Evolutionary conservation across 2,888 invertebrate species (phyloP).

Genomic region (Lacanobia wlatinum): DNA sequence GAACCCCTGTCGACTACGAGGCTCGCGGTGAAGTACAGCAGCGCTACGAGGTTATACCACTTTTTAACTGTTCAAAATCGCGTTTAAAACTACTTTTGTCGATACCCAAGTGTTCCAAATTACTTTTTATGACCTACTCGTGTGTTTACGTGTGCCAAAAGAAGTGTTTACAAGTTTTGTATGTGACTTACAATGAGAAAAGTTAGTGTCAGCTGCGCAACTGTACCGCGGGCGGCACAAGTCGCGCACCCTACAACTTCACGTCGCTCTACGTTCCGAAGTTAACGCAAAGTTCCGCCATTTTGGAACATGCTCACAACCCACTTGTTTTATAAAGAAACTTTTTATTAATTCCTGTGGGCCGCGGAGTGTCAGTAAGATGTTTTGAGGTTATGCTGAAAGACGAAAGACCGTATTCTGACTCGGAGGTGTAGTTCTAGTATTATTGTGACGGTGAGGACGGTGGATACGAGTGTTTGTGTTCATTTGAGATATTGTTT

Average conservation of each 20-base stretch:
- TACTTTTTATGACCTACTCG: conserved; percentile 72
- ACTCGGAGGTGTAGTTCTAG: conserved; percentile 78
- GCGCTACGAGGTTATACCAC: conserved; percentile 77
- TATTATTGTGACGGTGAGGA: conserved; percentile 75
- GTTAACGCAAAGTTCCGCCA: conserved; percentile 91
- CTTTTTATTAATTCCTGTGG: conserved; percentile 91
- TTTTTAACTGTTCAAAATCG: conserved; percentile 76
- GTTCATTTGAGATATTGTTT: conserved; percentile 85
- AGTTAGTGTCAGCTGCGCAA: conserved; percentile 87
- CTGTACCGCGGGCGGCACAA: conserved; percentile 78
- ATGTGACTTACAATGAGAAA: conserved; percentile 82
- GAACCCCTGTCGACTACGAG: conserved; percentile 88
- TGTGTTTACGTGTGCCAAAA: conserved; percentile 75
- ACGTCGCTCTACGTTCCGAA: conserved; percentile 90
- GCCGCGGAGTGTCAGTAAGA: conserved; percentile 91
- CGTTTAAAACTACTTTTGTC: conserved; percentile 78
- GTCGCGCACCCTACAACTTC: conserved; percentile 90
- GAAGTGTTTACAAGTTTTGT: conserved; percentile 81
- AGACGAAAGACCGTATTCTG: conserved; percentile 85
- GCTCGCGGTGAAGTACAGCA: conserved; percentile 81
- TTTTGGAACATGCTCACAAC: conserved; percentile 92
- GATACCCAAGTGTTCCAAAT: conserved; percentile 63
- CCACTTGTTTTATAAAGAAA: conserved; percentile 92
- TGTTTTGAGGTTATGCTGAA: conserved; percentile 90
- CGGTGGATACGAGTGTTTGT: conserved; percentile 80